Conservation (phyloP, 2,888 invertebrate genomes). For the Trisateles emortualis region DNA sequence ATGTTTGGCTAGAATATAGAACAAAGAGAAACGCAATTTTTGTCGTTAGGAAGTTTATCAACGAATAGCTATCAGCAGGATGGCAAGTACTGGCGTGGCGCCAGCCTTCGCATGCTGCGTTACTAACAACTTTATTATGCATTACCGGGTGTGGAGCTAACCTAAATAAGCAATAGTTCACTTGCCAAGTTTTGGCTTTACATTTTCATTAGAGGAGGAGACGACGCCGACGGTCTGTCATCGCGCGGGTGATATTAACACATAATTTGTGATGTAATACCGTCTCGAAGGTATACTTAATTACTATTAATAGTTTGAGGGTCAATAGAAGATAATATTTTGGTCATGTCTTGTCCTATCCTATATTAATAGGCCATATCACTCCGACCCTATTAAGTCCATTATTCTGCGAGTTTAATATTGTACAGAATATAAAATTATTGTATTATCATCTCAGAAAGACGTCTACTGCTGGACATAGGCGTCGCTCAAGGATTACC, state of each 20-base stretch:
- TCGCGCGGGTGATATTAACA: slow-evolving; percentile 53
- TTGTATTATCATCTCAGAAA: too few relatives aligned
- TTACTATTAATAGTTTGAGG: slow-evolving; percentile 10
- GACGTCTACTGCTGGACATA: too few relatives aligned
- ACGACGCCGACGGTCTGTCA: slow-evolving; percentile 54
- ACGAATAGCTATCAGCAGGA: slow-evolving; percentile 58
- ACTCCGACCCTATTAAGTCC: too few relatives aligned
- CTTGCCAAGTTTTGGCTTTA: slow-evolving; percentile 81
- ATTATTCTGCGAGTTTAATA: too few relatives aligned
- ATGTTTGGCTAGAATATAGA: too few relatives aligned
- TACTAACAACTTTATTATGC: slow-evolving; percentile 82
- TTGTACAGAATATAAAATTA: too few relatives aligned
- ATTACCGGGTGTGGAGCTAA: slow-evolving; percentile 73
- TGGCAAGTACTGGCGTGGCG: slow-evolving; percentile 60
- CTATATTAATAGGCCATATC: too few relatives aligned
- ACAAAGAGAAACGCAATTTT: slow-evolving; percentile 24
- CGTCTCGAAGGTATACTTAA: slow-evolving; percentile 8
- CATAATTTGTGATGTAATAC: slow-evolving; percentile 36
- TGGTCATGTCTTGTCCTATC: not conserved
- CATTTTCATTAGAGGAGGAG: slow-evolving; percentile 82
- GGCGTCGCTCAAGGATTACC: too few relatives aligned
- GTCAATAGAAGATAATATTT: not conserved
- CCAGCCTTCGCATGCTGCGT: slow-evolving; percentile 56
- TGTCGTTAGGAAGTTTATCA: slow-evolving; percentile 58
- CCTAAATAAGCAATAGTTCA: slow-evolving; percentile 79